These are phyloP conservation scores for Psittacara wagleri DNA, from an alignment of 2,113 vertebrate species.

Conservation along the genomic window DNA sequence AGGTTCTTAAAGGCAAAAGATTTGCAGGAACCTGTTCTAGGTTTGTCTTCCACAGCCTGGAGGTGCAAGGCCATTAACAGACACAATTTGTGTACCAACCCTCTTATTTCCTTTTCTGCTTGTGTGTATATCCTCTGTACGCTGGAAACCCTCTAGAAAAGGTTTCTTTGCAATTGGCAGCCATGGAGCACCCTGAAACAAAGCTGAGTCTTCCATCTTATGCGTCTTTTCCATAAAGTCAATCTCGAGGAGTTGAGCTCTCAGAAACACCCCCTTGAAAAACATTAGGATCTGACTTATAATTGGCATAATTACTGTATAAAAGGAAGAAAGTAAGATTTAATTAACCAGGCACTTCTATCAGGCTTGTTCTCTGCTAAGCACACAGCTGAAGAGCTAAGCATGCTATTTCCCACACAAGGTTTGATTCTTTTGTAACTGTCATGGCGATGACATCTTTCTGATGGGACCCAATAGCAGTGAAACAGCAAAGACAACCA, in stretches of 20 bases:
- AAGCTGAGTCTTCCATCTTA: background rate
- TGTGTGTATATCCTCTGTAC: background rate
- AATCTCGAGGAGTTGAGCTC: background rate
- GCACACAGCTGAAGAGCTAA: background rate
- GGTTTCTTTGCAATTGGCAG: background rate
- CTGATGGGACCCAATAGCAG: background rate
- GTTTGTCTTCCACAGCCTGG: background rate
- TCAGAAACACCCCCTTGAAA: background rate
- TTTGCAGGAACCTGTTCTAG: background rate
- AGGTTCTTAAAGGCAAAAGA: background rate
- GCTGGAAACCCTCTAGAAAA: background rate
- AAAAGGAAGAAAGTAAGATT: slow-evolving; percentile 25
- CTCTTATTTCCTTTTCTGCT: background rate
- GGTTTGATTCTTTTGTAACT: background rate
- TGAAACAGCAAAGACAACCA: background rate
- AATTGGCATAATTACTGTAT: slow-evolving; percentile 17
- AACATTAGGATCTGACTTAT: slow-evolving; percentile 22
- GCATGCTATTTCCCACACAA: background rate
- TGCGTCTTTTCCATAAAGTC: background rate
- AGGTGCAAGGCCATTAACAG: background rate
- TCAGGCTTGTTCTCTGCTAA: background rate
- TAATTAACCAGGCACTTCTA: background rate
- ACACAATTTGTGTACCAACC: background rate
- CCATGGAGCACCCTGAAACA: background rate
- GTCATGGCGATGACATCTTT: background rate